Evolutionary conservation across 2,113 vertebrate species (phyloP), one percentile per base, ranked within the genome.

Genomic region (Chroicocephalus ridibundus): DNA sequence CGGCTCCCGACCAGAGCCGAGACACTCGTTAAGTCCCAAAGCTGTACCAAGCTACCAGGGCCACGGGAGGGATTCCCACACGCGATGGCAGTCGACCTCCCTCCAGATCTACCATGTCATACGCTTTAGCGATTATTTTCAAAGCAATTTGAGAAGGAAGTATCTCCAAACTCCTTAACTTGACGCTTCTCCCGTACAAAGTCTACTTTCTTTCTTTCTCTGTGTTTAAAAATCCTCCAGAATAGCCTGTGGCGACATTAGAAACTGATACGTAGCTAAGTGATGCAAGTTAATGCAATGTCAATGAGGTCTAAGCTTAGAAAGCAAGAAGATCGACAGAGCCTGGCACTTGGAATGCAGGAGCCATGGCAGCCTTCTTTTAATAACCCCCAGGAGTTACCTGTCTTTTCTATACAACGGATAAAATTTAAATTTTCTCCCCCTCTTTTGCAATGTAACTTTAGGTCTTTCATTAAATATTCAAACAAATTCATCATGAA

Each of bases 61-160:
- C 25, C 42, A 13, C 0, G 11, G 58, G 54, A 52, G 22, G 15
- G 26, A 17, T 58, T 31, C 27, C 21, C 21, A 49, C 42, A 16
- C 3, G 2, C 0, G 2, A 18, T 2, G 3, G 9, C 24, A 10
- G 14, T 21, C 62, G 47, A 51, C 13, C 8, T 15, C 44, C 34
- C 52, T 54, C 51, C 64, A 64, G 55, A 46, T 21, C 55, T 31
- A 58, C 32, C 24, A 19, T 2, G 10, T 40, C 51, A 17, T 5
- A 22, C 3, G 13, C 21, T 72, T 84, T 25, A 25, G 26, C 1
- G 4, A 46, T 27, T 47, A 52, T 85, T 44, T 76, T 57, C 42
- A 46, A 86, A 78, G 25, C 60, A 27, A 69, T 29, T 10, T 51
- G 66, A 94, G 55, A 72, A 34, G 66, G 32, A 69, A 69, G 15